Evolutionary conservation across 2,797 vertebrate genomes (phyloP), one percentile per base, ranked within the genome.

Genomic region (Gorsachius magnificus): DNA sequence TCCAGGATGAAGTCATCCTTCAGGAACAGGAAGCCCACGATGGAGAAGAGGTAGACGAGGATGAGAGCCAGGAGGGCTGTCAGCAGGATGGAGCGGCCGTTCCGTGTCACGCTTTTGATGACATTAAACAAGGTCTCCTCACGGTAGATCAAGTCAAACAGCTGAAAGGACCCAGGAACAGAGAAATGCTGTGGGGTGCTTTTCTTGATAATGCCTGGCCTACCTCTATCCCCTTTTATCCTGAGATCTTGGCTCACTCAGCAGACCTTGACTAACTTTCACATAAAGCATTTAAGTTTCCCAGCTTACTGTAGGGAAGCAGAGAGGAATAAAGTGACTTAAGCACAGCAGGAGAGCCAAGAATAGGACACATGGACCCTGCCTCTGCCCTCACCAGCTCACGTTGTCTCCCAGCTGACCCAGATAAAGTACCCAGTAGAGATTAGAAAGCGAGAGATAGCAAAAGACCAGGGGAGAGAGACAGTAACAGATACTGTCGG

Each of bases 1-100:
- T 99, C 99, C 94, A 99, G 98, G 94, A 99, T 99, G 98, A 99
- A 99, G 95, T 99, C 99, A 43, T 99, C 98, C 97, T 99, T 99
- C 72, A 99, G 98, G 94, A 98, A 99, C 6, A 99, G 98, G 98
- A 99, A 99, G 93, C 99, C 99, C 29, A 99, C 99, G 17, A 99
- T 99, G 97, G 99, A 99, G 98, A 99, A 99, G 93, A 99, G 99
- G 98, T 99, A 99, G 97, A 99, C 99, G 1, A 99, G 98, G 97
- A 99, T 99, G 96, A 99, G 99, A n/a, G 99, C 99, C 78, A 99
- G 98, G 94, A 99, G 98, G 11, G 99, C 99, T 1, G 99, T 99
- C 94, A 99, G 98, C 96, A 99, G 98, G 97, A 99, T 99, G 95
- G 99, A 99, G 95, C 99, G 99, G 4, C 99, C 99, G 4, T 99